Conservation (phyloP, 2,113 vertebrate species). For the Herpetotheres cachinnans region DNA sequence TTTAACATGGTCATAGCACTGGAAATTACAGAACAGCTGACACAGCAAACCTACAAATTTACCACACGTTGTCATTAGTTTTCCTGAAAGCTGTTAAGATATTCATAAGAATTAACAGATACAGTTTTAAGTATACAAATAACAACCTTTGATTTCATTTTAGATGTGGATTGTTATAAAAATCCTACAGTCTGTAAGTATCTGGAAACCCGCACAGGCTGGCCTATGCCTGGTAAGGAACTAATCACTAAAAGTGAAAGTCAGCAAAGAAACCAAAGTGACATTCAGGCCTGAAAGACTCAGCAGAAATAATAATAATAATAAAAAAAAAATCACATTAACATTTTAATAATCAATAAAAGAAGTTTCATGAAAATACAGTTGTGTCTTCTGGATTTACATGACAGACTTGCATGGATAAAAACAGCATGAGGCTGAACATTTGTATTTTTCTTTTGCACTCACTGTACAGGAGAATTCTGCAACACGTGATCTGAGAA, state of each 20-base stretch:
- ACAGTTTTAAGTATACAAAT: not conserved
- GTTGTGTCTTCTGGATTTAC: not conserved
- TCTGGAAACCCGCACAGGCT: not conserved
- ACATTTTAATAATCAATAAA: not conserved
- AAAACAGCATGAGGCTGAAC: not conserved
- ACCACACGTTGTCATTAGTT: not conserved
- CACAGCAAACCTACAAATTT: not conserved
- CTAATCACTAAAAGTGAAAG: not conserved
- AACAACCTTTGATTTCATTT: not conserved
- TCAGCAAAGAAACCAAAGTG: constrained; percentile 16
- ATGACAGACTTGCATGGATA: not conserved
- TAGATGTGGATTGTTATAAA: not conserved
- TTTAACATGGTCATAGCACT: not conserved
- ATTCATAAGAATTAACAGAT: not conserved
- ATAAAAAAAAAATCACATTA: not conserved
- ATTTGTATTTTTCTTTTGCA: not conserved
- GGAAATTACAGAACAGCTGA: constrained; percentile 24
- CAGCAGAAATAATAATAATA: not conserved
- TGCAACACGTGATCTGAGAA: fast-evolving
- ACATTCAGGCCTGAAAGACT: not conserved
- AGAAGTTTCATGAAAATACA: not conserved
- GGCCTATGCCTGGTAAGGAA: not conserved
- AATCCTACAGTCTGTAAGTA: not conserved
- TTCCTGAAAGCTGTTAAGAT: not conserved
- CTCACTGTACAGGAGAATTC: not conserved